Base-by-base conservation (phyloP, 2,797 vertebrate genomes). In the Luscinia megarhynchos region DNA sequence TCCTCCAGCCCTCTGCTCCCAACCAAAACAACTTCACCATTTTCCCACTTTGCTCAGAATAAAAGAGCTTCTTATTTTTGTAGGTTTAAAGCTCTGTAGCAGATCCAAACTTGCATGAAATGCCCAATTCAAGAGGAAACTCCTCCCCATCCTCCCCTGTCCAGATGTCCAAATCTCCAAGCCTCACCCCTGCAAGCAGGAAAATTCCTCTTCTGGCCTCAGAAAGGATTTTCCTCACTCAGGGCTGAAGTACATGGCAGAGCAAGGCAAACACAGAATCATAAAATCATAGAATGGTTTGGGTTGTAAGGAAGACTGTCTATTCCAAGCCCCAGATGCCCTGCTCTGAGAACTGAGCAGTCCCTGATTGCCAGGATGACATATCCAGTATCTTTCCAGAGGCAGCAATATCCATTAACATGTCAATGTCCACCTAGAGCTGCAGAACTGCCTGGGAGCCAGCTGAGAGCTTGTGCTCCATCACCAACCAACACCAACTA, bases 91-190 rank as follows among this genome's bases (percentile, higher is more conserved):
- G 59, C 50, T 63, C 66, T 84, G 82, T 45, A 93, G 54, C 36
- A 91, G 79, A 81, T 89, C 67, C 91, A 96, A 93, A 95, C 51
- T 90, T 91, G 12, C 34, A 86, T 86, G 67, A 95, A 92, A 92
- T 74, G 41, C 58, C 38, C 70, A 79, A 90, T 96, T 95, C 90
- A 96, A 55, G 32, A n/a, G 40, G 55, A 93, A 94, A 79, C 51
- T 93, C 93, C 90, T 90, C 83, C 83, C 85, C 34, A 38, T 58
- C 46, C 69, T 72, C 43, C 36, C n/a, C 32, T 0, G 0, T 75
- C 55, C 51, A 86, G 64, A 78, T 30, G 0, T 77, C 48, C 79
- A 79, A 63, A 87, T 53, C 34, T 84, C 53, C 1, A 17, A 55
- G 81, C 61, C 57, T 82, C 64, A 66, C 26, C 30, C 68, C 55